Evolutionary conservation across 2,113 vertebrate genomes (phyloP), one percentile per base, ranked within the genome.

Genomic region (Butorides virescens): DNA sequence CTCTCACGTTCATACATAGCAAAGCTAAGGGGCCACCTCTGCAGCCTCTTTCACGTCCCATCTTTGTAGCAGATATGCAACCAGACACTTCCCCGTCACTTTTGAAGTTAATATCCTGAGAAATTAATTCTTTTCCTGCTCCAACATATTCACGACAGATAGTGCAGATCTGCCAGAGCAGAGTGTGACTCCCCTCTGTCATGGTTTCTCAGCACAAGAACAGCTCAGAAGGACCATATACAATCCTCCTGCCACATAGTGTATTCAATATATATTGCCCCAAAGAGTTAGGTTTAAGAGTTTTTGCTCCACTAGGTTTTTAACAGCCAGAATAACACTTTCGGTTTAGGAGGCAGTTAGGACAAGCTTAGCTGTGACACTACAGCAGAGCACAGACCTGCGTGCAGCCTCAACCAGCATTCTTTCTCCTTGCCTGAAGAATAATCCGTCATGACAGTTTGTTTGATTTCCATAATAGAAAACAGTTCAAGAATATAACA

Each of bases 391-490:
- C 86, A 44, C 67, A 93, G 77, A 87, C 44, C 87, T 78, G 74
- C 20, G 2, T 52, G 61, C 61, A 2, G 77, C 87, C 77, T 85
- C 81, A 73, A 27, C 39, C n/a, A 90, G 36, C 39, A 46, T 82
- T 94, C 77, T 34, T 90, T 72, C 72, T 80, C 68, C 50, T 72
- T 53, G 85, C 77, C 81, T 66, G 63, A 65, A 90, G 71, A 15
- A 56, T 89, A 94, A 97, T 91, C 92, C 7, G 8, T 61, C 62
- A 46, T 42, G 81, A 96, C 89, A 89, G 82, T 80, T 88, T 78
- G 95, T 96, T 97, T 96, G 87, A 96, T 91, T 96, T 81, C 62
- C 66, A 19, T 94, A 95, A 95, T 81, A 90, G 74, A 95, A 95
- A 96, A 87, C 91, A 94, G 81, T 26, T 79, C 39, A 34, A 94